Base-by-base conservation (phyloP, 2,888 invertebrate genomes). In the Hyppa rectilinea region DNA sequence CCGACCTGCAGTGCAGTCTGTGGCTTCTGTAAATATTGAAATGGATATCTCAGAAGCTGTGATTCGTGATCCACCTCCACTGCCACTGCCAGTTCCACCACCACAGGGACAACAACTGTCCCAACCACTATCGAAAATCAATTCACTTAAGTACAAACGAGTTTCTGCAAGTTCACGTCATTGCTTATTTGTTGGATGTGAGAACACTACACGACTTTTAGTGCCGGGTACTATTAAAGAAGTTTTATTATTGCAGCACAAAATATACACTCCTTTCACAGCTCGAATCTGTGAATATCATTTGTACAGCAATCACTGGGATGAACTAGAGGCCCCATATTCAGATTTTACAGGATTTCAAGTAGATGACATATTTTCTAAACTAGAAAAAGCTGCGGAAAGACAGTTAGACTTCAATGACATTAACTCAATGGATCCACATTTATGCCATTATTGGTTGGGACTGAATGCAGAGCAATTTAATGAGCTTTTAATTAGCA, bases 391-490 rank as follows among this genome's bases (percentile, higher is more conserved):
- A 59, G n/a, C 45, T 31, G 4, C 59, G 29, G 40, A 58, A 29
- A 58, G 40, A 43, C 29, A 43, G 38, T 53, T 53, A 20, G 55
- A 58, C 10, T 58, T 58, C 4, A 58, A 9, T 43, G 40, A 58
- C 20, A 40, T 58, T 7, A 43, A 40, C 29, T 40, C 40, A 12
- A 43, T 58, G 43, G 59, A 59, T 59, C 31, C 40, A 20, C 20
- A 3, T 58, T 58, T 58, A 43, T 43, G 40, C 40, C 58, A 58
- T 58, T 58, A 58, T 43, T 58, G 58, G 58, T 43, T 58, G 10
- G 40, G 40, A 40, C 40, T 58, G 40, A 43, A 53, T 64, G 59
- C 64, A 70, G 50, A 59, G 59, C 70, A 63, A 52, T 63, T 58
- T n/a, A 55, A 55, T 55, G 36, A 36, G 6, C 55, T 55, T 14